Conservation (phyloP, 1,140 invertebrate species). For the Tenebrio molitor region DNA sequence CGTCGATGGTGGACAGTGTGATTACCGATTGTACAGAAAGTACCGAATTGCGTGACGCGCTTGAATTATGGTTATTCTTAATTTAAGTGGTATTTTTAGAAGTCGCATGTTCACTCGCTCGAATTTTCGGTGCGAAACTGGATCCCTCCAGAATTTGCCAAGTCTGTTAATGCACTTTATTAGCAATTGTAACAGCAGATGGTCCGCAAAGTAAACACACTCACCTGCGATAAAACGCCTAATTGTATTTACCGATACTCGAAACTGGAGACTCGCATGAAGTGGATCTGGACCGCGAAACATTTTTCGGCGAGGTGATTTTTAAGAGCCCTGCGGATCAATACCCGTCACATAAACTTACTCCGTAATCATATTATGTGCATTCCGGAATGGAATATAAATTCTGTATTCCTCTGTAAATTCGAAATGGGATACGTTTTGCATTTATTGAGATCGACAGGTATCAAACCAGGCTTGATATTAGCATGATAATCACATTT, state of each 20-base stretch:
- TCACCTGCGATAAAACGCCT: not conserved
- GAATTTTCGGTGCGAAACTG: not conserved
- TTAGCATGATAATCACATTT: constrained; percentile 22
- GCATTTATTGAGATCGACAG: constrained; percentile 34
- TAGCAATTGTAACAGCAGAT: constrained; percentile 9
- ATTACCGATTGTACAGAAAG: constrained; percentile 14
- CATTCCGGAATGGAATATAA: constrained; percentile 29
- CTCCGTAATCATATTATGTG: constrained; percentile 21
- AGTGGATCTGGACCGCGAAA: too few species aligned
- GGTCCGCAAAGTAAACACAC: constrained; percentile 9
- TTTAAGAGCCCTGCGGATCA: not conserved
- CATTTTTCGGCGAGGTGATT: too few species aligned
- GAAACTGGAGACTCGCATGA: too few species aligned
- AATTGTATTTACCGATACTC: too few species aligned
- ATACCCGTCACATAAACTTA: constrained; percentile 11
- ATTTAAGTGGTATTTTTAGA: constrained; percentile 32
- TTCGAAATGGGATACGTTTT: constrained; percentile 12
- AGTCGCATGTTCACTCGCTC: not conserved
- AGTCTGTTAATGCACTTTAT: not conserved
- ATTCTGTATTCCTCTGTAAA: constrained; percentile 23
- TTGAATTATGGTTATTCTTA: constrained; percentile 23
- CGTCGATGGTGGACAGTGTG: constrained; percentile 19
- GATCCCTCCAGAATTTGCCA: not conserved
- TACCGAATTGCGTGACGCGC: constrained; percentile 26
- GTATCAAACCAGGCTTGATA: constrained; percentile 15